Conservation (phyloP, 1,140 invertebrate genomes). For the Orussus abietinus region DNA sequence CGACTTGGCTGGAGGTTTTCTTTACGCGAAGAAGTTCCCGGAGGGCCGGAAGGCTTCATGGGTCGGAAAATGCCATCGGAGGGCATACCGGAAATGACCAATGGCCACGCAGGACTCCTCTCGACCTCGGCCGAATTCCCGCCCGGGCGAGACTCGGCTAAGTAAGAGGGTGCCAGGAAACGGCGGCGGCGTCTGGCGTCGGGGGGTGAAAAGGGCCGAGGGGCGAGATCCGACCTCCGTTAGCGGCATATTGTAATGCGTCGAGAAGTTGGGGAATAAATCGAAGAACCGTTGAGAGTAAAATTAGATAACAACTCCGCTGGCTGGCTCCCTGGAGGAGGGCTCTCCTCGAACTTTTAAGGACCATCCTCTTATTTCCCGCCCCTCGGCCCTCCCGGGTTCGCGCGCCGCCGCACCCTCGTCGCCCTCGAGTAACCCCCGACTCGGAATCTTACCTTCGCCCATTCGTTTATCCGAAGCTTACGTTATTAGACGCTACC, state of each 20-base stretch:
- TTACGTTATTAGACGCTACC: constrained; percentile 46
- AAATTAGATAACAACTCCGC: constrained; percentile 54
- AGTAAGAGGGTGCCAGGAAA: too few species aligned
- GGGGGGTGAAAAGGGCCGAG: too few species aligned
- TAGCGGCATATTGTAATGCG: constrained; percentile 54
- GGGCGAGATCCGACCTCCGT: constrained; percentile 29
- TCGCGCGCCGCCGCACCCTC: constrained; percentile 10
- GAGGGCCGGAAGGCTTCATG: too few species aligned
- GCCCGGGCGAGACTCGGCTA: too few species aligned
- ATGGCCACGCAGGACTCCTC: too few species aligned
- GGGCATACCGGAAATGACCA: too few species aligned
- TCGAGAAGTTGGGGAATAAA: constrained; percentile 54
- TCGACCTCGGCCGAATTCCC: too few species aligned
- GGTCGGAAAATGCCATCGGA: too few species aligned
- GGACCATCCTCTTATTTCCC: constrained; percentile 46
- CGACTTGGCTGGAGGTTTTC: too few species aligned
- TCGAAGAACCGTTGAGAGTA: constrained; percentile 56
- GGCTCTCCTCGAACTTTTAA: constrained; percentile 50
- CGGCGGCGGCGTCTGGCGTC: too few species aligned
- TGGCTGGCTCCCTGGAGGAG: constrained; percentile 25
- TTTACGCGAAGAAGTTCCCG: too few species aligned
- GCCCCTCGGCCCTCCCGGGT: constrained; percentile 18
- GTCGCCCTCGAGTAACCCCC: constrained; percentile 12
- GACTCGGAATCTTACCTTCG: constrained; percentile 6
- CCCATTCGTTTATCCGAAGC: constrained; percentile 33